Base-by-base conservation (phyloP, 2,113 vertebrate genomes). In the Chelonoidis abingdonii region DNA sequence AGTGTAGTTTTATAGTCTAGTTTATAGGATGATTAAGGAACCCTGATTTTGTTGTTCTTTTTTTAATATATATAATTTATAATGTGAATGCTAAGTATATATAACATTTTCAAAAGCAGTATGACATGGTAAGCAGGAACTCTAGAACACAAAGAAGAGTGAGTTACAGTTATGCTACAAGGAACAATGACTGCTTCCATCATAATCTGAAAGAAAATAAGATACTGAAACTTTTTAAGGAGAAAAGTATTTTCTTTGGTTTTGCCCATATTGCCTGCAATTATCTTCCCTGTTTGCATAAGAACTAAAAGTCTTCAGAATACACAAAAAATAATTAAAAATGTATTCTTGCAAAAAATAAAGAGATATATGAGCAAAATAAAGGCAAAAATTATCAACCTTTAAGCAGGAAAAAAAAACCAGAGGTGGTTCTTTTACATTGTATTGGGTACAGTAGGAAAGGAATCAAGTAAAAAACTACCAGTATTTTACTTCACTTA, bases 271-370 rank as follows among this genome's bases (percentile, higher is more conserved):
- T 7, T 69, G 27, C 44, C 87, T 82, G 9, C 3, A 94, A 0
- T 44, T 86, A 13, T 10, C 13, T 90, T 87, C 22, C 29, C 35
- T 82, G 14, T 3, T 72, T 41, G 21, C 89, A 79, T 78, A 97
- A 85, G 12, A 85, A 83, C 41, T 50, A 65, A 72, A 16, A 95
- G 75, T 53, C 93, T 90, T 76, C 78, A 89, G 80, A 92, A 82
- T 29, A 94, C 3, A 19, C 27, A 76, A 54, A 35, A 38, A 84
- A 54, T 35, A 87, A 53, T 0, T 75, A 5, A 44, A 84, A 11
- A 83, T 65, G 86, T 91, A 91, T 88, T 95, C 80, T 47, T 80
- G 41, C 10, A 54, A 57, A 50, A 59, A 89, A 57, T 16, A 78
- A 41, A 89, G 56, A 1, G 0, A 12, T 38, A n/a, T 38, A 69